Base-by-base conservation (phyloP, 2,888 invertebrate species). In the Latrodectus elegans region DNA sequence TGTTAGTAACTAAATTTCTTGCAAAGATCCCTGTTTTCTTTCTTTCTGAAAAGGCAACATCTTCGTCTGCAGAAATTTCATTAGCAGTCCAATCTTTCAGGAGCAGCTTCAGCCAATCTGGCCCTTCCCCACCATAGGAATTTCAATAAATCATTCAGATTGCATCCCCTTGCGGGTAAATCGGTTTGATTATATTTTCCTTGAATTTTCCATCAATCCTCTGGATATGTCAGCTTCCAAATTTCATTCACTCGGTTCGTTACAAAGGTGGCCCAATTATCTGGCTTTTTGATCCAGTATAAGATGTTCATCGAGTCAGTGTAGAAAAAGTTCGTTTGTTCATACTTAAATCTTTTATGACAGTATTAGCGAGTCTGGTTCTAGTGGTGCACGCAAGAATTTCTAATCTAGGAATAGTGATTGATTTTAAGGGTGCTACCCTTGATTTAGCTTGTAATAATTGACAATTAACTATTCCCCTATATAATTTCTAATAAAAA, bases 371-470 rank as follows among this genome's bases (percentile, higher is more conserved):
- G 15, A 72, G 17, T 51, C 72, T 72, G 52, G 72, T n/a, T 72
- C 72, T 52, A 17, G 52, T 52, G 51, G 52, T 10, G n/a, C 52
- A 52, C 4, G 52, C 11, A 17, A 72, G n/a, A 51, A 72, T 51
- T n/a, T 72, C 72, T 52, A 52, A 12, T 52, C 72, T 52, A 17
- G 53, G 72, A 52, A n/a, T n/a, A n/a, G n/a, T n/a, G n/a, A n/a
- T n/a, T n/a, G n/a, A n/a, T n/a, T n/a, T n/a, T n/a, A n/a, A 72
- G 6, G n/a, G 52, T 0, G 15, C 72, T 52, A 72, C 72, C 8
- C 6, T 52, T 8, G n/a, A n/a, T n/a, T n/a, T n/a, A n/a, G n/a
- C n/a, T n/a, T n/a, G n/a, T n/a, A n/a, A n/a, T n/a, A n/a, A n/a
- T n/a, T n/a, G n/a, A n/a, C n/a, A n/a, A n/a, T n/a, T n/a, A n/a